Evolutionary conservation across 1,140 invertebrate species (phyloP).

Genomic region (Drosophila funebris): DNA sequence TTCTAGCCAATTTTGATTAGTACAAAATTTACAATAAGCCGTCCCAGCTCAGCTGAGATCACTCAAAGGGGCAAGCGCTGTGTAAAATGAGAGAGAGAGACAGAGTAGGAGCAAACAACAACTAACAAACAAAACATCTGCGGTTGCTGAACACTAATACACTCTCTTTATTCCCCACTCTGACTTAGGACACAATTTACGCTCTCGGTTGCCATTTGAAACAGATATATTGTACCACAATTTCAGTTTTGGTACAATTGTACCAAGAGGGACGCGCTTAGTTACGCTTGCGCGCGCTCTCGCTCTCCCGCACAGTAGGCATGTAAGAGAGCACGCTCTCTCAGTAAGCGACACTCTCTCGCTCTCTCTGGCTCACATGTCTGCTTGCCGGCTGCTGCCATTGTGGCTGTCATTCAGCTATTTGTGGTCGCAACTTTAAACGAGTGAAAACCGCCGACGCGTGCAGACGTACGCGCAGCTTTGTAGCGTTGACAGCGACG

Average conservation of each 20-base stretch:
- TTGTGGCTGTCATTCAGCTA: slow-evolving; percentile 3
- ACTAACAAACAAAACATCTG: slow-evolving; percentile 7
- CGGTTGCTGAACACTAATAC: slow-evolving; percentile 5
- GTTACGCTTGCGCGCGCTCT: slow-evolving; percentile 33
- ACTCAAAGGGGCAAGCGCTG: slow-evolving; percentile 10
- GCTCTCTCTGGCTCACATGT: slow-evolving; percentile 1
- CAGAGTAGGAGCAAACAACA: neutral
- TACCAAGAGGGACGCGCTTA: too few species aligned
- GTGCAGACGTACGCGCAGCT: slow-evolving; percentile 69
- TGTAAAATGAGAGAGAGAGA: neutral
- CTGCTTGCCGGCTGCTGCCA: slow-evolving; percentile 19
- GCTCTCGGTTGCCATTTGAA: too few species aligned
- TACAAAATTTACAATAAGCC: neutral
- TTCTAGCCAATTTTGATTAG: slow-evolving; percentile 2
- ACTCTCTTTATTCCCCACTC: slow-evolving; percentile 25
- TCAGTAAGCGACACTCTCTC: neutral
- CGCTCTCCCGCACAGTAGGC: neutral
- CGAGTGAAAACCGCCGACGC: slow-evolving; percentile 67
- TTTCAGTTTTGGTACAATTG: too few species aligned
- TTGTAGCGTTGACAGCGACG: slow-evolving; percentile 28
- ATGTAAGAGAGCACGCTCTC: slow-evolving; percentile 2
- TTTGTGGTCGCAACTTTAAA: slow-evolving; percentile 58
- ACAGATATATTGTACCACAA: too few species aligned
- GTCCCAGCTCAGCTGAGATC: slow-evolving; percentile 22
- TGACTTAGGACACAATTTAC: neutral